A percentile compares a stretch with the other conserved stretches of the same genome.
phyloP scores from a whole-genome alignment of 2,113 vertebrate genomes.

The Excalfactoria chinensis region DNA sequence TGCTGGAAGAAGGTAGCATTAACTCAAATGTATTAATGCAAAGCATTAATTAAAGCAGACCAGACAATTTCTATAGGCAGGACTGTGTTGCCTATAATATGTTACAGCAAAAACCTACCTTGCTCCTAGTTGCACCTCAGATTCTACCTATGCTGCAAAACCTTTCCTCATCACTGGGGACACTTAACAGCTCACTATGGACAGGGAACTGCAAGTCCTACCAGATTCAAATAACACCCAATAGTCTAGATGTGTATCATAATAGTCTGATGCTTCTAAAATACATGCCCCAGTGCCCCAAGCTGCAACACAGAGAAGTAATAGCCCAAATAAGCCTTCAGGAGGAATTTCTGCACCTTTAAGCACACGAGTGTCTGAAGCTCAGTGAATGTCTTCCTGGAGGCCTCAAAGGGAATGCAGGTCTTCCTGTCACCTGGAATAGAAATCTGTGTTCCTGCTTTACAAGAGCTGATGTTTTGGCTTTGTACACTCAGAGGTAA shows the following conservation, averaged over 20 bases:
- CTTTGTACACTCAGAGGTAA: background rate
- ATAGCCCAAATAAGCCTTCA: rapidly evolving
- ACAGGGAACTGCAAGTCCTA: background rate
- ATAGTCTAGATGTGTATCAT: rapidly evolving
- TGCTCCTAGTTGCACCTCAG: background rate
- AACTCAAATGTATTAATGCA: background rate
- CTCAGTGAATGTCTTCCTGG: background rate
- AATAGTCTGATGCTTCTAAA: rapidly evolving
- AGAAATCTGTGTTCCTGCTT: background rate
- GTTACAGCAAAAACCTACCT: background rate
- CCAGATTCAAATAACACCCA: background rate
- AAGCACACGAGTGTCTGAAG: background rate
- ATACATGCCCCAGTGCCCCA: rapidly evolving
- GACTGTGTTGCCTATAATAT: background rate
- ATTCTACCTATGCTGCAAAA: background rate
- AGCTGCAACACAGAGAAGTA: rapidly evolving
- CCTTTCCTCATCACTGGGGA: background rate
- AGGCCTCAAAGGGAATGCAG: background rate
- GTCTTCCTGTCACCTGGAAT: background rate
- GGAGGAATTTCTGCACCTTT: background rate
- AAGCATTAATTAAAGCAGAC: background rate
- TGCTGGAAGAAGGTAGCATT: background rate
- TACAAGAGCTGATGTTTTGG: background rate
- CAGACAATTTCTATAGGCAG: background rate
- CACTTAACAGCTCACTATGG: background rate